Evolutionary conservation across 2,888 invertebrate genomes (phyloP).

Genomic region (Sinhomidia bicolor): DNA sequence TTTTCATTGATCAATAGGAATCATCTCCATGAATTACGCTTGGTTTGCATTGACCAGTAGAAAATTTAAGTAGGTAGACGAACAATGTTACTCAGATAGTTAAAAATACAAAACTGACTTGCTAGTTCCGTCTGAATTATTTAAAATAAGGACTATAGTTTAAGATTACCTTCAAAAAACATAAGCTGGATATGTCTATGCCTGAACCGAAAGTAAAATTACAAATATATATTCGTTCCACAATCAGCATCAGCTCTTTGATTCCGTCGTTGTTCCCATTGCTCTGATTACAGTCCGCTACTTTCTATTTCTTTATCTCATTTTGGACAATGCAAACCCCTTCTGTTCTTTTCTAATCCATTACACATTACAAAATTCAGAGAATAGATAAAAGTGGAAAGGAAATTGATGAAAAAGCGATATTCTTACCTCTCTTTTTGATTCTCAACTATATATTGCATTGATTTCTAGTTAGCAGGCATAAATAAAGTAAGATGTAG

Average conservation of each 20-base stretch:
- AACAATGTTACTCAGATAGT: too few species aligned
- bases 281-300: conserved; percentile 25
- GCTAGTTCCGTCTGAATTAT: too few species aligned
- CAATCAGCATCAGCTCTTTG: background rate
- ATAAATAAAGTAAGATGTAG: background rate
- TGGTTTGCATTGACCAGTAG: too few species aligned
- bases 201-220: too few species aligned
- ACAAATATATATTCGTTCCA: too few species aligned
- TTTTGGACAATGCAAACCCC: conserved; percentile 8
- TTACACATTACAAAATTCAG: conserved; percentile 38
- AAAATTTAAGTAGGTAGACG: too few species aligned
- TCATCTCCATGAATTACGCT: too few species aligned
- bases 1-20: too few species aligned
- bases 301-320: background rate
- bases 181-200: too few species aligned
- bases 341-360: conserved; percentile 45
- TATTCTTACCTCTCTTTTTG: conserved; percentile 28
- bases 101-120: too few species aligned
- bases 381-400: conserved; percentile 22
- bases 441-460: background rate
- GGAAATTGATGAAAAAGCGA: conserved; percentile 58
- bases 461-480: conserved; percentile 24
- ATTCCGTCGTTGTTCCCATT: background rate
- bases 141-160: too few species aligned
- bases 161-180: too few species aligned